Evolutionary conservation across 1,140 invertebrate species (phyloP).

Genomic region (Drosophila elegans): DNA sequence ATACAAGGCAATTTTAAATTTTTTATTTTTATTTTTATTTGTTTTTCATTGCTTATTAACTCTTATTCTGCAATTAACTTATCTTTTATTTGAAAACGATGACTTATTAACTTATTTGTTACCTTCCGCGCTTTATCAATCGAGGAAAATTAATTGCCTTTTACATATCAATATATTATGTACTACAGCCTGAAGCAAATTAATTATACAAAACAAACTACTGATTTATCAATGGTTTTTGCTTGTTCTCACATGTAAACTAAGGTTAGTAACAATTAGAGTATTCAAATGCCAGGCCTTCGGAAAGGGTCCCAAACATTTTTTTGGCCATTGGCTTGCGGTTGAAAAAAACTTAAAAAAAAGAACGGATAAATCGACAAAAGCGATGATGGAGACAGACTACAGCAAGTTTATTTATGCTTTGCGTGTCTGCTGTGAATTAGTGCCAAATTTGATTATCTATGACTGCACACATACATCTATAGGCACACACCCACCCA

Average conservation of each 20-base stretch:
- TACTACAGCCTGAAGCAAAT: not conserved
- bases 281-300: conserved; percentile 30
- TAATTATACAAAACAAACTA: conserved; percentile 2
- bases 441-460: conserved; percentile 84
- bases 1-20: no score
- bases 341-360: conserved; percentile 52
- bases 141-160: not conserved
- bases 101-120: not conserved
- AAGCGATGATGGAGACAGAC: conserved; percentile 47
- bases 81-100: not conserved
- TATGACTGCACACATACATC: conserved; percentile 65
- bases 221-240: conserved; percentile 12
- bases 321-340: conserved; percentile 45
- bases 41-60: no score
- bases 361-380: conserved; percentile 52
- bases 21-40: no score
- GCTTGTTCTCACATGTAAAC: not conserved
- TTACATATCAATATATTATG: not conserved
- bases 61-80: no score
- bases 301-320: conserved; percentile 30
- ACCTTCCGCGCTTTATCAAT: not conserved
- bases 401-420: conserved; percentile 81
- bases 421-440: conserved; percentile 82
- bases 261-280: conserved; percentile 6
- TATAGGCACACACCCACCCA: conserved; percentile 9